Evolutionary conservation across 2,888 invertebrate species (phyloP).

Genomic region (Diogma glabrata): DNA sequence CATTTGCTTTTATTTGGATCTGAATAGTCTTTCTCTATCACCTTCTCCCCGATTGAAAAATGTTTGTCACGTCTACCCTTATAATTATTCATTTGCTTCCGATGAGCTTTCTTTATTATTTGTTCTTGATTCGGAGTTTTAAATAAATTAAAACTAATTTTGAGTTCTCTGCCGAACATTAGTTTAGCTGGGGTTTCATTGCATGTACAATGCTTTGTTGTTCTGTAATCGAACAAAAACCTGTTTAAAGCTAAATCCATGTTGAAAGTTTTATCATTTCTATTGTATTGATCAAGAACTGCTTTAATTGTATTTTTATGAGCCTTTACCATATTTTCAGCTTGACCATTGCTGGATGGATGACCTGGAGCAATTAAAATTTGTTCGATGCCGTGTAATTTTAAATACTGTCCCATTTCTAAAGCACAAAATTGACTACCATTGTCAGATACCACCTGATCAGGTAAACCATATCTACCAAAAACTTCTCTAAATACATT

Average conservation of each 20-base stretch:
- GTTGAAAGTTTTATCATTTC: not conserved
- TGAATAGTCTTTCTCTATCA: not conserved
- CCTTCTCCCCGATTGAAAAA: not conserved
- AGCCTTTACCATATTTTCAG: not conserved
- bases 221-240: too few species aligned
- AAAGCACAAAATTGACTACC: not conserved
- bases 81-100: not conserved
- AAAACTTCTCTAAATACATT: too few species aligned
- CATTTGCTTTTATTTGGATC: not conserved
- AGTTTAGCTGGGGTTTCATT: not conserved
- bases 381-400: not conserved
- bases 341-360: not conserved
- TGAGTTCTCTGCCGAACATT: not conserved
- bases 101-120: not conserved
- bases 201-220: not conserved
- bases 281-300: too few species aligned
- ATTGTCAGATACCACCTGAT: not conserved
- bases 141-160: not conserved
- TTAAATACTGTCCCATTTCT: not conserved
- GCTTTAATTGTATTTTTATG: not conserved
- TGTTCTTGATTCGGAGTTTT: not conserved
- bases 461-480: not conserved
- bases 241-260: conserved; percentile 5
- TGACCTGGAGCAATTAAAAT: not conserved
- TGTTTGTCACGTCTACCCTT: not conserved